phyloP scores from a whole-genome alignment of 2,797 vertebrate genomes.

The Acrossocheilus fasciatus region DNA sequence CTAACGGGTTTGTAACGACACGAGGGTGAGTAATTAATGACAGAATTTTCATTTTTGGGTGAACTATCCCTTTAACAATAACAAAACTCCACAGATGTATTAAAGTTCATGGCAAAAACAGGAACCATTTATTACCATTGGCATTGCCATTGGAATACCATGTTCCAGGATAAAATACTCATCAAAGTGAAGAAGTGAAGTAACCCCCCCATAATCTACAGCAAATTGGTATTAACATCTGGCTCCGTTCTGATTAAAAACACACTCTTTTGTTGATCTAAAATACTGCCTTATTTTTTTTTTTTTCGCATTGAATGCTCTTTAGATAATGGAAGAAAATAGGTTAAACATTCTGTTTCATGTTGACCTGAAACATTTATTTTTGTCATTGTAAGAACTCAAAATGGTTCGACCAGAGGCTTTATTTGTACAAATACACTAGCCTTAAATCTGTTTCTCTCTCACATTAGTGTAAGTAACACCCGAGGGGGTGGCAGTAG shows the following conservation, averaged over 20 bases:
- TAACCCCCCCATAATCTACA: not conserved
- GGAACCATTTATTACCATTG: not conserved
- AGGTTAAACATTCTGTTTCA: not conserved
- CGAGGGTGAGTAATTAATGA: too few relatives aligned
- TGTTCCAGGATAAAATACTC: not conserved
- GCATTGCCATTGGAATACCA: too few relatives aligned
- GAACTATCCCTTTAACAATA: not conserved
- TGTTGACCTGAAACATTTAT: not conserved
- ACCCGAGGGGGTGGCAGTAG: not conserved
- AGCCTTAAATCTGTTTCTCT: slow-evolving; percentile 16
- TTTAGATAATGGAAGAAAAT: not conserved
- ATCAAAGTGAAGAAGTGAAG: not conserved
- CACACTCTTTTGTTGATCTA: not conserved
- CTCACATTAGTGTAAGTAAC: slow-evolving; percentile 44
- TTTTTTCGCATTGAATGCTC: not conserved
- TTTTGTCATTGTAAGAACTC: not conserved
- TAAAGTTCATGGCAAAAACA: not conserved
- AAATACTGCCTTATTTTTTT: not conserved
- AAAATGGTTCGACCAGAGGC: not conserved
- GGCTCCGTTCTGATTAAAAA: not conserved
- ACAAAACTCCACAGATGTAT: not conserved
- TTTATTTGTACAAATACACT: not conserved
- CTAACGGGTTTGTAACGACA: too few relatives aligned
- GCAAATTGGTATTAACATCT: not conserved
- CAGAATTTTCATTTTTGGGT: too few relatives aligned